Evolutionary conservation across 2,888 invertebrate species (phyloP), one percentile per base, ranked within the genome.

Genomic region (Cheilosia urbana): DNA sequence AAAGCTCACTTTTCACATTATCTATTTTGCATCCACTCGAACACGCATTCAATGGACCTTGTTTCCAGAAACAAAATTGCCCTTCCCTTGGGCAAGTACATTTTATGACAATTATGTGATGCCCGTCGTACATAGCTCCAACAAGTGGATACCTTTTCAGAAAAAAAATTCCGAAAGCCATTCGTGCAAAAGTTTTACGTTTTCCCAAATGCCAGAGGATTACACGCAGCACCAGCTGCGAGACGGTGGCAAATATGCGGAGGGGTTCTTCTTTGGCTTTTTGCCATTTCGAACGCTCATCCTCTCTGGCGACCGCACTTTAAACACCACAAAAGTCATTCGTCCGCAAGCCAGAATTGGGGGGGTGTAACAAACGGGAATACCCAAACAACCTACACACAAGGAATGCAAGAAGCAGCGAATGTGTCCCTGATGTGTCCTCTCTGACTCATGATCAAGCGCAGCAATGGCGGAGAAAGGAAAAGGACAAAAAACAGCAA

Each of bases 131-230:
- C 3, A 15, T 17, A 4, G 45, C 21, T 17, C 19, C 77, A 77
- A 77, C 77, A 77, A 77, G 69, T 77, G 53, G 62, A 69, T 69
- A 77, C 53, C 77, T 69, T 69, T 69, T 63, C 37, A 34, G 21
- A 21, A 7, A 11, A 13, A 27, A 27, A 27, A 2, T 51, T 24
- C 37, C 21, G 17, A 60, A 71, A 60, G 57, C 40, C 49, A 13
- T 11, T 40, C n/a, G 9, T 49, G 27, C 15, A 45, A 77, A 77
- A 77, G 27, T 77, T 77, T 47, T 37, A 47, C 53, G 47, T 69
- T 55, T 69, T 42, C 62, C 60, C 40, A 77, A 77, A 77, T 77
- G 62, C 55, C 77, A 69, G 68, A 77, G 69, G 69, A 51, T 68
- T 58, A 17, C 34, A 30, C 49, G 49, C 13, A 21, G 51, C 40